These are phyloP conservation scores for Melieria picta DNA, from an alignment of 2,888 invertebrate species.

Conservation along the genomic window DNA sequence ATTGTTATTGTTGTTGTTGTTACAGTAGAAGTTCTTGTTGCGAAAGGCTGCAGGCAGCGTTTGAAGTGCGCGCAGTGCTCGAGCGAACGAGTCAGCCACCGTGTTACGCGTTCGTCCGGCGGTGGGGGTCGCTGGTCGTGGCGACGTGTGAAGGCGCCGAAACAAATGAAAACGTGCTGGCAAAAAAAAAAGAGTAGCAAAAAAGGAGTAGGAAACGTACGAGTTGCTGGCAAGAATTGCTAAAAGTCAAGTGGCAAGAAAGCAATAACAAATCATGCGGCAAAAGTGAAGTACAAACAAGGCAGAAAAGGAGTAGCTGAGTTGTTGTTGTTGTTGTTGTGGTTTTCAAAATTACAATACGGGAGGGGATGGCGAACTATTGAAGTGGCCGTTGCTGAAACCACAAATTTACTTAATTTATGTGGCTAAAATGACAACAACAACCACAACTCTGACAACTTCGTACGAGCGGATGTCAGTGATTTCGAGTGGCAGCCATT, in stretches of 20 bases:
- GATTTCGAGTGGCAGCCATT: neutral
- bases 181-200: no score
- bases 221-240: no score
- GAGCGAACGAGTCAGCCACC: neutral
- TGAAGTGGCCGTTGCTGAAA: slow-evolving; percentile 29
- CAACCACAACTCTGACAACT: neutral
- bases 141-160: slow-evolving; percentile 9
- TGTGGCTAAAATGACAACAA: slow-evolving; percentile 1
- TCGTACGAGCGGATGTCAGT: neutral
- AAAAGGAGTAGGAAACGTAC: no score
- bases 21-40: neutral
- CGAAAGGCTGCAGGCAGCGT: no score
- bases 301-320: no score
- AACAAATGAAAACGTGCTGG: no score
- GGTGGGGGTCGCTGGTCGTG: slow-evolving; percentile 20
- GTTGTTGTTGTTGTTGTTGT: no score
- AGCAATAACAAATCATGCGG: no score
- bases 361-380: slow-evolving; percentile 1
- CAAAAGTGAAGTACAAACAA: no score
- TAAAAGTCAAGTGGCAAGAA: no score
- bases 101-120: neutral
- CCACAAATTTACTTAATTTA: slow-evolving; percentile 35
- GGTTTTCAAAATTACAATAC: neutral
- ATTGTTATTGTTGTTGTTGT: neutral
- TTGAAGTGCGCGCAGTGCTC: no score